These are phyloP conservation scores for Xylota segnis DNA, from an alignment of 2,888 invertebrate species.

Conservation along the genomic window DNA sequence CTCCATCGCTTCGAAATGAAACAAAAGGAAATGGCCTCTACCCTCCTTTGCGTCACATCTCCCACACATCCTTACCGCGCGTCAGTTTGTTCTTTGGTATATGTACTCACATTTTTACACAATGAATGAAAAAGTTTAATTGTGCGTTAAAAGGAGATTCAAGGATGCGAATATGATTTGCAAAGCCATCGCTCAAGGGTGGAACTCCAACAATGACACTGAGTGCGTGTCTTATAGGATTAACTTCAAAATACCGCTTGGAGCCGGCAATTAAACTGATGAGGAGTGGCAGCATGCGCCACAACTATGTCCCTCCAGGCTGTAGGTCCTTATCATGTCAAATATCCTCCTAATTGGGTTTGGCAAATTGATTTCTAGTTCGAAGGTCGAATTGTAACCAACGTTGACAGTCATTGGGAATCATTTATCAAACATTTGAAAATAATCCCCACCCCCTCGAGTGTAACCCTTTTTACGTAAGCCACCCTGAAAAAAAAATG, in stretches of 20 bases:
- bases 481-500: conserved; percentile 23
- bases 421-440: conserved; percentile 37
- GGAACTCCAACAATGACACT: conserved; percentile 10
- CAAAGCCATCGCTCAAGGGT: conserved; percentile 24
- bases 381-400: conserved; percentile 20
- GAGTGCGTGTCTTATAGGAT: conserved; percentile 22
- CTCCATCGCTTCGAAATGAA: too few species aligned
- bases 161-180: conserved; percentile 40
- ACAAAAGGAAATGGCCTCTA: too few species aligned
- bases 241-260: conserved; percentile 13
- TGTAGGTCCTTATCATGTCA: conserved; percentile 21
- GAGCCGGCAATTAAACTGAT: conserved; percentile 32
- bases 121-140: conserved; percentile 31
- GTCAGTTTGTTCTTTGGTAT: not conserved
- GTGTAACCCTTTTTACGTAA: not conserved
- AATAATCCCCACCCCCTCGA: not conserved
- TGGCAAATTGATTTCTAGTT: conserved; percentile 47
- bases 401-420: conserved; percentile 29
- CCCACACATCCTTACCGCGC: not conserved
- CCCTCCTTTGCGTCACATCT: too few species aligned
- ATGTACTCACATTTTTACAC: not conserved
- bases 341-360: conserved; percentile 17
- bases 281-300: not conserved
- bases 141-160: conserved; percentile 35
- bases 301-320: not conserved